Evolutionary conservation across 2,888 invertebrate species (phyloP).

Genomic region (Apeira syringaria): DNA sequence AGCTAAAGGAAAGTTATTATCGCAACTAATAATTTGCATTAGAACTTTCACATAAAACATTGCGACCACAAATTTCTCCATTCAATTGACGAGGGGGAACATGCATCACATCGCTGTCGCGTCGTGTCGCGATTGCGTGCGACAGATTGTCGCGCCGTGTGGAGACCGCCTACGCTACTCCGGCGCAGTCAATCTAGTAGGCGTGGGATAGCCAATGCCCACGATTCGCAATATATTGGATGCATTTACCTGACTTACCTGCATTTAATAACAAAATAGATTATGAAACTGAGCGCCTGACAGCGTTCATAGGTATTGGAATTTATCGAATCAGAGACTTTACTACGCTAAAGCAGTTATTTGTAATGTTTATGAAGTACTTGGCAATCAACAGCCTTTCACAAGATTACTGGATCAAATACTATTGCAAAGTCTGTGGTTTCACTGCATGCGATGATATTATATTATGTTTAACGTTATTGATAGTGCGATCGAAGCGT

Average conservation of each 20-base stretch:
- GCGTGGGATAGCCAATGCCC: conserved; percentile 21
- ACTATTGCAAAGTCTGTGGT: too few relatives aligned
- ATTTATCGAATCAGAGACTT: conserved; percentile 2
- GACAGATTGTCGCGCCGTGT: conserved; percentile 43
- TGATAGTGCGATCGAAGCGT: too few relatives aligned
- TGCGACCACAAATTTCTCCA: conserved; percentile 10
- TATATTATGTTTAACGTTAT: too few relatives aligned
- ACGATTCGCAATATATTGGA: conserved; percentile 4
- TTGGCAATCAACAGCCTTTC: not conserved
- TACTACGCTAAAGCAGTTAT: not conserved
- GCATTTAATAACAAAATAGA: conserved; percentile 1
- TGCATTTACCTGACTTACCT: not conserved
- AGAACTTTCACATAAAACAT: conserved; percentile 5
- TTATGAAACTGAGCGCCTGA: conserved; percentile 17
- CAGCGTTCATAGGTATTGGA: not conserved
- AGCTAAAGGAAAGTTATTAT: conserved; percentile 3
- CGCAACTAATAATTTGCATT: conserved; percentile 6
- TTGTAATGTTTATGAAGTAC: not conserved
- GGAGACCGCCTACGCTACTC: conserved; percentile 39
- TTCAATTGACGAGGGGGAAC: conserved; percentile 10
- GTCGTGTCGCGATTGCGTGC: conserved; percentile 44
- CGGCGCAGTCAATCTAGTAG: conserved; percentile 13
- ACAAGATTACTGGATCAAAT: not conserved
- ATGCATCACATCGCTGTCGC: conserved; percentile 37
- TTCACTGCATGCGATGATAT: too few relatives aligned